Base-by-base conservation (phyloP, 2,113 vertebrate genomes). In the Callaeas wilsoni region DNA sequence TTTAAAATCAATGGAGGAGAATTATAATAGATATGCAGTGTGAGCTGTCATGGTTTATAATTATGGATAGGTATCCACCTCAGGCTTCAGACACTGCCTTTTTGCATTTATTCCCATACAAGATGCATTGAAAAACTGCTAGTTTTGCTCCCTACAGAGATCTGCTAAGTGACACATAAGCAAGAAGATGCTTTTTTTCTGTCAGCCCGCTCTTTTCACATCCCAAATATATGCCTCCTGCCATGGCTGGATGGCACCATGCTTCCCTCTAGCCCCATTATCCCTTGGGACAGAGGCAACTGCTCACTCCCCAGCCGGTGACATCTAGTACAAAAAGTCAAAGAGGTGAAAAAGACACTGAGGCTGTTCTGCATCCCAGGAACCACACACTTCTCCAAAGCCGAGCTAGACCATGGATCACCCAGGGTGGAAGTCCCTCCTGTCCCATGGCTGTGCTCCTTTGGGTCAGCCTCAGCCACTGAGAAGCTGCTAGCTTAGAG, bases 401-500 rank as follows among this genome's bases (percentile, higher is more conserved):
- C 32, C 68, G 52, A 49, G 22, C 7, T 44, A 10, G 32, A 50
- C 35, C 13, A 26, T 2, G 1, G n/a, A 32, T 80, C 12, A 27
- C 3, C 4, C 22, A 46, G 52, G 1, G 0, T 49, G 20, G 32
- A 62, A 44, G 15, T 18, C 16, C 15, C 11, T 57, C 19, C n/a
- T 37, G 19, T 64, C 44, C 22, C 47, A 27, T 2, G 2, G 26
- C 33, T 70, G 19, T 27, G 16, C 3, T 1, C 83, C 47, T 13
- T 16, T 37, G 32, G 8, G 12, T 50, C 56, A 93, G 41, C 29
- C n/a, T 70, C 37, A 78, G 42, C 23, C 46, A 30, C 29, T 35
- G 62, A 37, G 33, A 86, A 79, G 20, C 16, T 76, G 30, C 26
- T 52, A 15, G 8, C 3, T 41, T 44, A 32, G 7, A 39, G 32